phyloP scores from a whole-genome alignment of 2,797 vertebrate genomes.

The Poeciliopsis turneri region DNA sequence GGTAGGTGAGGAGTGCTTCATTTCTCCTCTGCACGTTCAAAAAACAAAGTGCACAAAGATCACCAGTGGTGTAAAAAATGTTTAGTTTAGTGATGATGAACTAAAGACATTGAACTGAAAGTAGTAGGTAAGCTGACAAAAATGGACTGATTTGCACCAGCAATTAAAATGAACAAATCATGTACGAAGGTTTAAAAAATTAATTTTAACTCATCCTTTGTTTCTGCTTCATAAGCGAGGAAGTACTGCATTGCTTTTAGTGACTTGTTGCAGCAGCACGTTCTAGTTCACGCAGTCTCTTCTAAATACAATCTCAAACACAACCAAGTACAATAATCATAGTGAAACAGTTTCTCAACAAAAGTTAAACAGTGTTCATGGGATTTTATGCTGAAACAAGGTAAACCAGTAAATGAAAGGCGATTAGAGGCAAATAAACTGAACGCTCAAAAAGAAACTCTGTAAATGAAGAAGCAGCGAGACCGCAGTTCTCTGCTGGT shows the following conservation, averaged over 20 bases:
- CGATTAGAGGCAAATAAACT: slow-evolving; percentile 18
- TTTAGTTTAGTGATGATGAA: neutral
- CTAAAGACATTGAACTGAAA: neutral
- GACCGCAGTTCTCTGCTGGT: slow-evolving; percentile 50
- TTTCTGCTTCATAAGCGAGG: slow-evolving; percentile 10
- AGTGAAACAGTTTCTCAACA: slow-evolving; percentile 37
- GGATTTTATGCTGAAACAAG: slow-evolving; percentile 48
- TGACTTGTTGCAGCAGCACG: slow-evolving; percentile 11
- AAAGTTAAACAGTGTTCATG: slow-evolving; percentile 37
- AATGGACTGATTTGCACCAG: neutral
- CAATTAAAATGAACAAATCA: neutral
- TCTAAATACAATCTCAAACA: neutral
- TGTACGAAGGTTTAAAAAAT: neutral
- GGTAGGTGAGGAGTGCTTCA: slow-evolving; percentile 11
- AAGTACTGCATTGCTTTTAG: slow-evolving; percentile 19
- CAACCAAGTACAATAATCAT: slow-evolving; percentile 11
- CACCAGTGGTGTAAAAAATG: slow-evolving; percentile 5
- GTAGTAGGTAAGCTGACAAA: neutral
- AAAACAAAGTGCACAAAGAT: slow-evolving; percentile 8
- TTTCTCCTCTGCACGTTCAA: slow-evolving; percentile 12
- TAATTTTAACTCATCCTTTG: slow-evolving; percentile 9
- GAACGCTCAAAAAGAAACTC: slow-evolving; percentile 35
- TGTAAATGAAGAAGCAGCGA: slow-evolving; percentile 45
- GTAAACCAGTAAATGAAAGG: slow-evolving; percentile 41
- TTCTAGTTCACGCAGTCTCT: neutral